Evolutionary conservation across 2,113 vertebrate species (phyloP).

Genomic region (Genyomyrus donnyi): DNA sequence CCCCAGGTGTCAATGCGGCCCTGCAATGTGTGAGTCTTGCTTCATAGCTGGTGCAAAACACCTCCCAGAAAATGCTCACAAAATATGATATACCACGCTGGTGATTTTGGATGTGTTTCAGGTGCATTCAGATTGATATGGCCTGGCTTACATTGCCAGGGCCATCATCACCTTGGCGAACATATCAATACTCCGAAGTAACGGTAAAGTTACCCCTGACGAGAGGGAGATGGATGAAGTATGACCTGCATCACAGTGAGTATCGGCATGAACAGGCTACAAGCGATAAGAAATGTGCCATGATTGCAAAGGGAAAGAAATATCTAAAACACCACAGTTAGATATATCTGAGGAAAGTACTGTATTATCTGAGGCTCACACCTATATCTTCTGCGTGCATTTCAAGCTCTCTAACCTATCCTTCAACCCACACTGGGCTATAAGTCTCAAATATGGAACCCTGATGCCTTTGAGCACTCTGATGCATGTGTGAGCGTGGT

Average conservation of each 20-base stretch:
- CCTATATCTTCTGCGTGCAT: neutral
- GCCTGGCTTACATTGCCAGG: neutral
- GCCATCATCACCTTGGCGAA: neutral
- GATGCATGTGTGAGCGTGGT: neutral
- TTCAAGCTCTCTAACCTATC: neutral
- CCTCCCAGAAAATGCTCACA: neutral
- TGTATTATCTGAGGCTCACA: neutral
- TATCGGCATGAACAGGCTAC: neutral
- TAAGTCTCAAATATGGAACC: neutral
- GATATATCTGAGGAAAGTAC: neutral
- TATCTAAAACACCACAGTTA: neutral
- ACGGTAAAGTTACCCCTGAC: neutral
- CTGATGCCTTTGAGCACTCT: neutral
- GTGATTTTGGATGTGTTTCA: neutral
- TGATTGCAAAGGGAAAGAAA: neutral
- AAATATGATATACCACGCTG: neutral
- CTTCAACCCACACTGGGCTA: neutral
- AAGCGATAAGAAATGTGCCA: neutral
- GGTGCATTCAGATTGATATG: neutral
- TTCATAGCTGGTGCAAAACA: neutral
- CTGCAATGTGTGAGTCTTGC: neutral
- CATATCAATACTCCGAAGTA: neutral
- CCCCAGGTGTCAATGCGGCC: neutral
- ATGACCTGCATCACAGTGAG: neutral
- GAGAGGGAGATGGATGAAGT: neutral